Base-by-base conservation (phyloP, 2,888 invertebrate species). In the Athalia circularis region DNA sequence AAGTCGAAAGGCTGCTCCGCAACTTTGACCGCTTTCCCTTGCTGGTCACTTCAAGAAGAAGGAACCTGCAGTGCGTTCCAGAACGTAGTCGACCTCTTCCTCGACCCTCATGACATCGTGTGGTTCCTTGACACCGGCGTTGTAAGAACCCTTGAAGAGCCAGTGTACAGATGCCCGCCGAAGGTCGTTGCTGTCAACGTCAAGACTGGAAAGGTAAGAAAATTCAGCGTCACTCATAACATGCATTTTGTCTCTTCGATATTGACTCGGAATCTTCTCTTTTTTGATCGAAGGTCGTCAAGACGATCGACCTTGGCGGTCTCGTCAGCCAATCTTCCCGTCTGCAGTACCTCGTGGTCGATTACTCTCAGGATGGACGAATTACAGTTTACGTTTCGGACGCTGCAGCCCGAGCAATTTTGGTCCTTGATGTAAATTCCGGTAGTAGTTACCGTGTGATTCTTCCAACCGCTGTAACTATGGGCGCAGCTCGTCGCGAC, bases 11-110 rank as follows among this genome's bases (percentile, higher is more conserved):
- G 91, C 54, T 92, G 92, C 81, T 87, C 92, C 74, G 90, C 93
- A 2, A 89, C 90, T 84, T 91, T 93, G 83, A 91, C 91, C 82
- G 94, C 94, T 15, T 94, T 93, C 91, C 94, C 94, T 77, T 93
- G 92, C 89, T 94, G 94, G 94, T 92, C 92, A 79, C 92, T 93
- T 85, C 94, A 95, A 90, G 95, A 95, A 90, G 94, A 94, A 91
- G 93, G 93, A 62, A 93, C 93, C 89, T 94, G 94, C 86, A 92
- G 92, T 84, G 94, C 94, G 81, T 91, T 94, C 79, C 95, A 95
- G 90, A 95, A 94, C 85, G 95, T 93, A 77, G 93, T 94, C 81
- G 94, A 94, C 89, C 91, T 94, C 84, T 92, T 92, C 84, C 87
- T 94, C 81, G 94, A 94, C 91, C 91, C 92, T 77, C 91, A 91